Percentiles rank a stretch among this genome's conserved stretches.
Conservation (phyloP, 2,797 vertebrate genomes). For the Scolopax bukidnonensis region DNA sequence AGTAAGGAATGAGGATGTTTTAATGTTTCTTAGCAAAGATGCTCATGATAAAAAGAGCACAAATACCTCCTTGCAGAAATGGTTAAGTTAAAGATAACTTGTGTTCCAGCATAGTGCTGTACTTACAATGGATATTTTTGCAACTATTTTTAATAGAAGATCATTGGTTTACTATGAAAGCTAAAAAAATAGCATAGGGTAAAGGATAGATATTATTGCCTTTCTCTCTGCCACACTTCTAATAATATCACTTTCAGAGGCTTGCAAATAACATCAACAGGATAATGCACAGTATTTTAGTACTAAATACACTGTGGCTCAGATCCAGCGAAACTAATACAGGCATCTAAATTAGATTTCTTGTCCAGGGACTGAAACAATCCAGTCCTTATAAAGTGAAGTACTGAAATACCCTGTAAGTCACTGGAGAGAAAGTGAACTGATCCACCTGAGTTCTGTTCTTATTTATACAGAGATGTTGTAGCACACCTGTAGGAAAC, state of each 20-base stretch:
- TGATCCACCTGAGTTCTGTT: not conserved
- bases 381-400: not conserved
- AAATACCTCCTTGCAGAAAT: not conserved
- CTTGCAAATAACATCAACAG: not conserved
- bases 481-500: not conserved
- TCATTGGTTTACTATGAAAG: not conserved
- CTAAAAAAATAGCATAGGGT: not conserved
- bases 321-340: not conserved
- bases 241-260: not conserved
- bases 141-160: not conserved
- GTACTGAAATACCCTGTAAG: not conserved
- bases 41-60: not conserved
- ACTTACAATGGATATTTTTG: not conserved
- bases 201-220: not conserved
- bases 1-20: not conserved
- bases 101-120: not conserved
- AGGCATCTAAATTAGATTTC: constrained; percentile 5
- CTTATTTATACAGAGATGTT: not conserved
- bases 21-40: not conserved
- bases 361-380: not conserved
- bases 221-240: not conserved
- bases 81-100: not conserved
- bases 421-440: not conserved
- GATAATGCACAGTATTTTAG: not conserved
- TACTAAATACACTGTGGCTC: not conserved